A percentile compares a stretch with the other conserved stretches of the same genome.
Conservation (phyloP, 2,797 vertebrate genomes). For the Varecia variegata region DNA sequence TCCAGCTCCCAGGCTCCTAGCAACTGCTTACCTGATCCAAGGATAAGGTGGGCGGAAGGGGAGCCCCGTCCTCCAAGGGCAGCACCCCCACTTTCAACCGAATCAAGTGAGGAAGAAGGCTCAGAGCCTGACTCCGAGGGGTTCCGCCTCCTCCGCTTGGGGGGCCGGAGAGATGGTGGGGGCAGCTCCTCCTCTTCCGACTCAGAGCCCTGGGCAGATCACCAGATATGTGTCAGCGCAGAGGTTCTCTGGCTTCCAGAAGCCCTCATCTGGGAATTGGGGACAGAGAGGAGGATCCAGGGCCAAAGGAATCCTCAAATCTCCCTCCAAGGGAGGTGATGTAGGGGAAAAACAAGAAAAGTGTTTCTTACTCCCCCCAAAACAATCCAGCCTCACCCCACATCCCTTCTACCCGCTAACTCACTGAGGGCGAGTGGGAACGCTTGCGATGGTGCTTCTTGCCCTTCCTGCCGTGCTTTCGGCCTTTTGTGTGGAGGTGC, state of each 20-base stretch:
- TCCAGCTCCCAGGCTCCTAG: background rate
- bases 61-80: conserved; percentile 47
- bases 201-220: conserved; percentile 80
- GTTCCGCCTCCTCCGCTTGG: conserved; percentile 81
- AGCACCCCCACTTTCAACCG: conserved; percentile 77
- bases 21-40: conserved; percentile 68
- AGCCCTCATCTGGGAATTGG: background rate
- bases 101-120: conserved; percentile 82
- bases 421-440: conserved; percentile 82
- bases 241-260: background rate
- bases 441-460: conserved; percentile 85
- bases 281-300: background rate
- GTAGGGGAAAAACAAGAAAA: background rate
- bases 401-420: conserved; percentile 12
- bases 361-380: background rate
- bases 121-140: conserved; percentile 84
- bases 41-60: conserved; percentile 66
- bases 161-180: conserved; percentile 76
- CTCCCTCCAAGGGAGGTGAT: background rate
- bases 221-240: background rate
- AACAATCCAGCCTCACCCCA: background rate
- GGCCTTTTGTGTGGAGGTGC: conserved; percentile 82
- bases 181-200: conserved; percentile 82
- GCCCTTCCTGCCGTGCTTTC: conserved; percentile 83
- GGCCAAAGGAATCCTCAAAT: background rate